Conservation (phyloP, 2,888 invertebrate genomes). For the Nasonovia ribisnigri region DNA sequence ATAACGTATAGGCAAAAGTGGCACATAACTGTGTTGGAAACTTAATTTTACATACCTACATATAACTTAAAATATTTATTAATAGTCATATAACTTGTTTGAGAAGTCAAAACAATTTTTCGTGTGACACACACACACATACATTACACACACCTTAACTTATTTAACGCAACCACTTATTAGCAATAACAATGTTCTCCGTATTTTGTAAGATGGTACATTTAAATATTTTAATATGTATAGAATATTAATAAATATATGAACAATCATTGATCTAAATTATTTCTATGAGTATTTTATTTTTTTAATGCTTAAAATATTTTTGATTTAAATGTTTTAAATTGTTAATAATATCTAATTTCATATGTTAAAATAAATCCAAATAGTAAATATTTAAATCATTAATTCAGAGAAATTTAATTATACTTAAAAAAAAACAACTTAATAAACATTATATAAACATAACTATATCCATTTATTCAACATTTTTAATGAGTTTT, state of each 20-base stretch:
- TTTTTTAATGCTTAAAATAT: background rate
- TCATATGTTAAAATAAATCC: background rate
- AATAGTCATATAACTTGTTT: background rate
- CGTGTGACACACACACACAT: background rate
- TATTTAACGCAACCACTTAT: background rate
- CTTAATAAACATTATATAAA: background rate
- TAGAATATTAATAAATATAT: background rate
- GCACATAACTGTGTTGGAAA: background rate
- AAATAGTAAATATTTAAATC: background rate
- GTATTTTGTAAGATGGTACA: background rate
- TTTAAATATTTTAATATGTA: background rate
- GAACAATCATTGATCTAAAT: background rate
- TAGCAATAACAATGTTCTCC: background rate
- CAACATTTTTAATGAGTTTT: background rate
- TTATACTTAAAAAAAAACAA: background rate
- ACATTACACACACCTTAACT: too few species aligned
- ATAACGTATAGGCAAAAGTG: background rate
- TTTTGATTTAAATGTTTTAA: background rate
- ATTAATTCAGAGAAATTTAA: background rate
- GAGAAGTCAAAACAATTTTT: background rate
- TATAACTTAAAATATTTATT: background rate
- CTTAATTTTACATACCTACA: background rate
- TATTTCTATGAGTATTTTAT: background rate
- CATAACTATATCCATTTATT: background rate
- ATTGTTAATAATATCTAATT: background rate